Percentiles rank a stretch among this genome's conserved stretches.
These are phyloP conservation scores for Asbolus verrucosus DNA, from an alignment of 1,140 invertebrate species.

Conservation along the genomic window DNA sequence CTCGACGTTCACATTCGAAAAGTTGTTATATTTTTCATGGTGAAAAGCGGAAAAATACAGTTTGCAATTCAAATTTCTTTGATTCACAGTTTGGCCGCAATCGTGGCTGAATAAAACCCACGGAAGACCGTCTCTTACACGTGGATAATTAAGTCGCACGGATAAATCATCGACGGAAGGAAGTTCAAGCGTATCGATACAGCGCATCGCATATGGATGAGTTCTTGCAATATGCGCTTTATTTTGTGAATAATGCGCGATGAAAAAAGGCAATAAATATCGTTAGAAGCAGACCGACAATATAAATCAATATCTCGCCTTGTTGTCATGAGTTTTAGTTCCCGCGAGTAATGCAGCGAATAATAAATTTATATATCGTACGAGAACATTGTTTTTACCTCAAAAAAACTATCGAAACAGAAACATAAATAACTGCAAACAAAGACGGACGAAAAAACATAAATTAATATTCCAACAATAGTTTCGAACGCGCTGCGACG, in stretches of 20 bases:
- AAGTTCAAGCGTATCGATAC: conserved; percentile 25
- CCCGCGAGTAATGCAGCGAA: conserved; percentile 43
- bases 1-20: conserved; percentile 22
- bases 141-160: conserved; percentile 29
- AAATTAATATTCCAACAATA: too few species aligned
- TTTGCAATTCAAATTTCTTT: conserved; percentile 44
- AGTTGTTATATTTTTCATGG: conserved; percentile 41
- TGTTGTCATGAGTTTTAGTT: conserved; percentile 47
- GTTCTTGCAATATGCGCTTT: conserved; percentile 47
- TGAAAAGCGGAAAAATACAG: conserved; percentile 35
- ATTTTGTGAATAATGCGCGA: conserved; percentile 50
- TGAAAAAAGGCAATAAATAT: conserved; percentile 52
- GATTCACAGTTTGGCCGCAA: conserved; percentile 33
- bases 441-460: too few species aligned
- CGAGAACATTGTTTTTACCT: conserved; percentile 34
- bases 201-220: conserved; percentile 50
- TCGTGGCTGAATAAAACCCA: too few species aligned
- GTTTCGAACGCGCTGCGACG: too few species aligned
- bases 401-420: conserved; percentile 1
- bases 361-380: conserved; percentile 48
- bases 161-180: conserved; percentile 21
- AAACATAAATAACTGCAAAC: conserved; percentile 30
- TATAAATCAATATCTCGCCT: conserved; percentile 55
- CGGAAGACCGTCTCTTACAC: too few species aligned
- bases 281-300: conserved; percentile 39